Base-by-base conservation (phyloP, 92 coral and sea anemone genomes). In the Zoanthus gigantus region DNA sequence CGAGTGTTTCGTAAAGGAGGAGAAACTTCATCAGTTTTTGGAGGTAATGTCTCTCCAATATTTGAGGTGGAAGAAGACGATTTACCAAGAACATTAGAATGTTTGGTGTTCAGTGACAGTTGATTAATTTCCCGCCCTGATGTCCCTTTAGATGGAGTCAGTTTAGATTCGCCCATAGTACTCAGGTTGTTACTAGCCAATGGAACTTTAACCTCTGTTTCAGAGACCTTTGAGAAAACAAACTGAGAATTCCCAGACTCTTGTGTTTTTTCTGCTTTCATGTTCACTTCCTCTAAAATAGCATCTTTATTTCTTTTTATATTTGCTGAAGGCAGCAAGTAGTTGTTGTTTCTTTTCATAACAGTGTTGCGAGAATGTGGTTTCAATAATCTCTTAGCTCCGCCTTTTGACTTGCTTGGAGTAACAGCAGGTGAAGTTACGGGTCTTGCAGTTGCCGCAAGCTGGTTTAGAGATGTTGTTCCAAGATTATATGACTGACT, bases 1-100 rank as follows among this genome's bases (percentile, higher is more conserved):
- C 98, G 94, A 84, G 88, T 91, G 68, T 95, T 95, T 48, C 83
- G 83, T 18, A 83, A 53, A 42, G 88, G 88, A 18, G 93, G 93
- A 29, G 88, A 87, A 31, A 29, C 44, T 6, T 76, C 91, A 12
- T 47, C 69, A 31, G n/a, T 45, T 9, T 73, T 67, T 12, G 71
- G 8, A 45, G 84, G 32, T 0, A 46, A 9, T 11, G 72, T n/a
- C 23, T 57, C 84, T 30, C 47, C 72, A 14, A n/a, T 7, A 6
- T 66, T 66, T 0, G 75, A 65, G 46, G 65, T 3, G 0, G 75
- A 77, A 29, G 67, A 77, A 6, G 82, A 53, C 3, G 30, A 18
- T 77, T 54, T 54, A 28, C 37, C 31, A 34, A 34, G 63, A 56
- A 77, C 42, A 30, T 77, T 77, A 11, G 82, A 34, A 47, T 6